A percentile compares a stretch with the other conserved stretches of the same genome.
Conservation (phyloP, 2,888 invertebrate genomes). For the Formica aserva region DNA sequence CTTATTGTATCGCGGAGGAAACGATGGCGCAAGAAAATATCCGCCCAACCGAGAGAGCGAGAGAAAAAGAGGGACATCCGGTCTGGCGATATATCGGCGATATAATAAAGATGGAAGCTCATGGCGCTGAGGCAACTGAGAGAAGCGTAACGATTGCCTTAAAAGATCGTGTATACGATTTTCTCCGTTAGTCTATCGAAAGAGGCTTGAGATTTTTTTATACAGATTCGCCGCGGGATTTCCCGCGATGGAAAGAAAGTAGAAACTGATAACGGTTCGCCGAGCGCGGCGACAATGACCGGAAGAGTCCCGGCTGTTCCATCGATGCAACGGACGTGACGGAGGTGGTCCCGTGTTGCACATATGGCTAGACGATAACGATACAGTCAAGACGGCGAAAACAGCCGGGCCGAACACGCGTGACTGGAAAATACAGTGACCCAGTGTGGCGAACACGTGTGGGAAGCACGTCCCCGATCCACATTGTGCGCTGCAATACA, state of each 20-base stretch:
- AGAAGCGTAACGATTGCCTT: neutral
- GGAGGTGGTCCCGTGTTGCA: slow-evolving; percentile 33
- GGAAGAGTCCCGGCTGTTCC: slow-evolving; percentile 62
- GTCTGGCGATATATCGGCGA: slow-evolving; percentile 38
- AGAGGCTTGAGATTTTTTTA: neutral
- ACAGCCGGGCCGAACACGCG: slow-evolving; percentile 31
- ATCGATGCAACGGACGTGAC: slow-evolving; percentile 54
- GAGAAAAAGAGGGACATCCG: slow-evolving; percentile 49
- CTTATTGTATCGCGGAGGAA: slow-evolving; percentile 53
- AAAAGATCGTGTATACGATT: neutral
- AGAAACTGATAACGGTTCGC: slow-evolving; percentile 64
- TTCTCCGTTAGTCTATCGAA: neutral
- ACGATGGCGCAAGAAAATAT: slow-evolving; percentile 60
- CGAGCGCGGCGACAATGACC: slow-evolving; percentile 71
- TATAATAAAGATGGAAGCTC: slow-evolving; percentile 12
- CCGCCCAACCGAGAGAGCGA: slow-evolving; percentile 44
- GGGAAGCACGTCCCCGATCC: slow-evolving; percentile 6
- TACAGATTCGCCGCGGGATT: slow-evolving; percentile 26
- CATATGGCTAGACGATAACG: slow-evolving; percentile 21
- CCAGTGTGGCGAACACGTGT: slow-evolving; percentile 14
- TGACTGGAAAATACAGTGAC: slow-evolving; percentile 55
- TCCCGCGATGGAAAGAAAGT: slow-evolving; percentile 57
- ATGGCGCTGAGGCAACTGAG: neutral
- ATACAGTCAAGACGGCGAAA: slow-evolving; percentile 9
- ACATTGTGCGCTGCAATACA: neutral